phyloP scores from a whole-genome alignment of 2,888 invertebrate species.

The Graphium colonna region DNA sequence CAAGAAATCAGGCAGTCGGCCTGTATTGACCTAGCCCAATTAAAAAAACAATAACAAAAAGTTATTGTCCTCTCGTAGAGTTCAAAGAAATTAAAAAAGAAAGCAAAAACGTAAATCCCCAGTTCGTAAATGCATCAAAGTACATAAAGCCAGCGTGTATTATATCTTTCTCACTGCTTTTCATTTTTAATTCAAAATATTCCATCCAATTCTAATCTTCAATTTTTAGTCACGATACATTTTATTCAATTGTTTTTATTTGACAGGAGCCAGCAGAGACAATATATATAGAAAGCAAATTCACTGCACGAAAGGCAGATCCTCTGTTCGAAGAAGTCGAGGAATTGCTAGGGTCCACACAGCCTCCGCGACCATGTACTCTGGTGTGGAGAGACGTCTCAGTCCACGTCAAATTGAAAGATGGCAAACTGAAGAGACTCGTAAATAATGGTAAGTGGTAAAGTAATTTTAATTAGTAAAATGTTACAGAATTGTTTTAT shows the following conservation, averaged over 20 bases:
- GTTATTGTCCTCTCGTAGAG: too few relatives aligned
- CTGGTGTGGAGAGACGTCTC: slow-evolving; percentile 90
- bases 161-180: background rate
- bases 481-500: slow-evolving; percentile 28
- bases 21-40: too few relatives aligned
- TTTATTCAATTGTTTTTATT: background rate
- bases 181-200: too few relatives aligned
- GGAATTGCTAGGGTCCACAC: slow-evolving; percentile 74
- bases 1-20: too few relatives aligned
- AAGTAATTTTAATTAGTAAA: too few relatives aligned
- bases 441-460: slow-evolving; percentile 89
- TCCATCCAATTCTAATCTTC: too few relatives aligned
- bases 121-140: too few relatives aligned
- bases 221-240: too few relatives aligned
- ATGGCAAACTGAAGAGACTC: slow-evolving; percentile 82
- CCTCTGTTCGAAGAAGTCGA: slow-evolving; percentile 61
- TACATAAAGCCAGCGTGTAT: too few relatives aligned
- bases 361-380: slow-evolving; percentile 83
- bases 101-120: too few relatives aligned
- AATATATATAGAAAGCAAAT: slow-evolving; percentile 35
- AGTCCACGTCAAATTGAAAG: slow-evolving; percentile 81
- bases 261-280: slow-evolving; percentile 47
- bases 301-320: slow-evolving; percentile 39
- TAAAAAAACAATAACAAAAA: too few relatives aligned
- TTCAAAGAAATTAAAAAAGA: too few relatives aligned